Conservation (phyloP, 1,140 invertebrate species). For the Phymastichus coffea region DNA sequence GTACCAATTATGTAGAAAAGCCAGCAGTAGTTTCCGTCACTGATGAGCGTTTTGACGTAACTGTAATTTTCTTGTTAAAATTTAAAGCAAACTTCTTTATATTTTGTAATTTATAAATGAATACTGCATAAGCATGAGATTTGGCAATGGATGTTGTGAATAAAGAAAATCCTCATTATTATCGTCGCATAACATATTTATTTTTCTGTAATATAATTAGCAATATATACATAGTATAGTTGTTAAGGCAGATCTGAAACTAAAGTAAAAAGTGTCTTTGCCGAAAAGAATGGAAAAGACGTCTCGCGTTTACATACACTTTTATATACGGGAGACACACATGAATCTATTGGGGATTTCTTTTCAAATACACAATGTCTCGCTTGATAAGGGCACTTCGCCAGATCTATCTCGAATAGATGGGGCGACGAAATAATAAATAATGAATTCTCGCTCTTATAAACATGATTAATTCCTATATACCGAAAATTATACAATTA, state of each 20-base stretch:
- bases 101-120: too few relatives aligned
- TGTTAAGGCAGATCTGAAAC: conserved; percentile 39
- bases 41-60: too few relatives aligned
- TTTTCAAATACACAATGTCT: conserved; percentile 5
- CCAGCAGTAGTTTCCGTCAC: too few relatives aligned
- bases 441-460: too few relatives aligned
- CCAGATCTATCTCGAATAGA: background rate
- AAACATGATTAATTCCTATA: background rate
- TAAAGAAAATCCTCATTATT: too few relatives aligned
- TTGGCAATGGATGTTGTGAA: too few relatives aligned
- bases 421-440: background rate
- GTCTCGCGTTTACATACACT: background rate
- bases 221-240: conserved; percentile 40
- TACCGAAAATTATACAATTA: conserved; percentile 20
- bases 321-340: too few relatives aligned
- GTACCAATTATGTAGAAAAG: too few relatives aligned
- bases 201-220: conserved; percentile 39
- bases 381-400: background rate
- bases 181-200: conserved; percentile 32
- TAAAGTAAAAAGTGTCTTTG: conserved; percentile 32
- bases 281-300: conserved; percentile 20
- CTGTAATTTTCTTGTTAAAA: too few relatives aligned
- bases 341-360: too few relatives aligned
- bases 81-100: too few relatives aligned
- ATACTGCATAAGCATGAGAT: too few relatives aligned